These are phyloP conservation scores for Hoplostethus mediterraneus DNA, from an alignment of 2,797 vertebrate genomes.

Conservation along the genomic window DNA sequence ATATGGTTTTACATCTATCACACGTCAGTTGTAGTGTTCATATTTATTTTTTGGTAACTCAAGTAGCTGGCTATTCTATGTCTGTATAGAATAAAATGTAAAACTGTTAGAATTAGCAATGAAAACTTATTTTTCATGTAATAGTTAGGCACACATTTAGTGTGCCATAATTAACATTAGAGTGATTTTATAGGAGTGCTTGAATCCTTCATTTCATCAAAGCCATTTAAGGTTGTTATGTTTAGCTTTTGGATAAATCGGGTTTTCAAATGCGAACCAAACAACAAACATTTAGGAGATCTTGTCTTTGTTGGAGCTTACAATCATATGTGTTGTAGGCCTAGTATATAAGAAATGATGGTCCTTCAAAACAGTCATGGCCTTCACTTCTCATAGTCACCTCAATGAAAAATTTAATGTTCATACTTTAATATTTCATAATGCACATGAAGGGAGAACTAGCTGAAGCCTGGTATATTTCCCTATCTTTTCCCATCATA, in stretches of 20 bases:
- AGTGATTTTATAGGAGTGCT: too few relatives aligned
- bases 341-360: conserved; percentile 12
- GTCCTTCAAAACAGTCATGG: conserved; percentile 41
- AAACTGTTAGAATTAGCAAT: too few relatives aligned
- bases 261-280: too few relatives aligned
- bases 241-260: too few relatives aligned
- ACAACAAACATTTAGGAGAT: not conserved
- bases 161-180: too few relatives aligned
- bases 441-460: conserved; percentile 56
- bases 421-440: conserved; percentile 76
- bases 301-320: not conserved
- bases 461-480: conserved; percentile 56
- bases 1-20: not conserved
- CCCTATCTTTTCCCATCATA: conserved; percentile 46
- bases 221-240: too few relatives aligned
- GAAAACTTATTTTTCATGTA: too few relatives aligned
- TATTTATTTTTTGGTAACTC: not conserved
- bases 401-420: conserved; percentile 79
- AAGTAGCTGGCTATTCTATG: not conserved
- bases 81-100: not conserved
- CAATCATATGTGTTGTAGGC: not conserved
- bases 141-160: too few relatives aligned
- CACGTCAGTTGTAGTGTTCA: not conserved
- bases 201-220: too few relatives aligned
- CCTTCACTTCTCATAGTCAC: conserved; percentile 68